Conservation (phyloP, 2,888 invertebrate species). For the Euclidia mi region DNA sequence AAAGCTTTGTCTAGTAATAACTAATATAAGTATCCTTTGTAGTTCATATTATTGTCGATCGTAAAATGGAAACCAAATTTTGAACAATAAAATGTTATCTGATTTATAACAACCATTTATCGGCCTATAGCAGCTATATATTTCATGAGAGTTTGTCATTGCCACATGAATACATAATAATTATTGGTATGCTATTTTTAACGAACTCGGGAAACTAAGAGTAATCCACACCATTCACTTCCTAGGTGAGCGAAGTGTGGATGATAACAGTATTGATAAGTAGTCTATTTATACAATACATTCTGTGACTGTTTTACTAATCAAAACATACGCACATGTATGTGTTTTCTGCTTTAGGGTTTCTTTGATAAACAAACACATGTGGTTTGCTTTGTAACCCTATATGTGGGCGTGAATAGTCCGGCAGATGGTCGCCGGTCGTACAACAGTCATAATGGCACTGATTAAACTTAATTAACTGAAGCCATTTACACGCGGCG, state of each 20-base stretch:
- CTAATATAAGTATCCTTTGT: conserved; percentile 18
- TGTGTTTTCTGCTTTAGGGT: conserved; percentile 38
- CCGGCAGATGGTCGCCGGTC: conserved; percentile 80
- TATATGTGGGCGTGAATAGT: conserved; percentile 85
- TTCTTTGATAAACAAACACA: conserved; percentile 60
- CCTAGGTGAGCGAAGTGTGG: no score
- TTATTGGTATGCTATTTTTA: conserved; percentile 27
- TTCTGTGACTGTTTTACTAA: no score
- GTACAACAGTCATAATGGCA: conserved; percentile 73
- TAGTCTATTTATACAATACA: neutral
- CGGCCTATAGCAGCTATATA: conserved; percentile 25
- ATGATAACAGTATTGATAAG: no score
- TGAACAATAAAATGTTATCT: conserved; percentile 53
- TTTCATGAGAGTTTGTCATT: conserved; percentile 35
- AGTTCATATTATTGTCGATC: conserved; percentile 26
- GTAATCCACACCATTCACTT: no score
- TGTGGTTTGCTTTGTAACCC: conserved; percentile 71
- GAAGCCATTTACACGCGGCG: conserved; percentile 86
- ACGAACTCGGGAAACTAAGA: neutral
- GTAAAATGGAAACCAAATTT: conserved; percentile 44
- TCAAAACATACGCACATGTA: neutral
- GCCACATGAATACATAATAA: conserved; percentile 28
- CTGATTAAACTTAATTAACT: conserved; percentile 90
- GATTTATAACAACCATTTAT: conserved; percentile 46
- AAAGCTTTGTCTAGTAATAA: conserved; percentile 11